Base-by-base conservation (phyloP, 1,140 invertebrate genomes). In the Drosophila melanica region DNA sequence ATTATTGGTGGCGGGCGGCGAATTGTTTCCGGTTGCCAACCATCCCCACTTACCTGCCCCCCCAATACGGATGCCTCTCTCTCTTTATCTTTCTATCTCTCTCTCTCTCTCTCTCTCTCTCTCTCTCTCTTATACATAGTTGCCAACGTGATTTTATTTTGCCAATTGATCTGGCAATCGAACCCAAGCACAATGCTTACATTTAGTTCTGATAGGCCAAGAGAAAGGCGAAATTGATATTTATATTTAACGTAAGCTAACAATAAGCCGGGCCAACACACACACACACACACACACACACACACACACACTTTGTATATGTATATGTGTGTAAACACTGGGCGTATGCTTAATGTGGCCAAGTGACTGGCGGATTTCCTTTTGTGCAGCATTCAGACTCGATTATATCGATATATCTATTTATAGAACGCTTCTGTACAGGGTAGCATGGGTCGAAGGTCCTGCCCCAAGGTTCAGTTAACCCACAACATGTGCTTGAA, bases 121-220 rank as follows among this genome's bases (percentile, higher is more conserved):
- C 10, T 12, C n/a, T 4, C 20, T n/a, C 6, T 10, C 7, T 45
- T 14, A n/a, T 70, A 77, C 58, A 81, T 79, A 87, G 75, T 66
- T 82, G 70, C 59, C 47, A 74, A 67, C 74, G 62, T 81, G 70
- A 82, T 82, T 77, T 74, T 78, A 79, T 76, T 84, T 86, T 71
- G 79, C 64, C 82, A 82, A 86, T 87, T 86, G 82, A 86, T 87
- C 82, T 79, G 82, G 79, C 79, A 86, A 86, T 89, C 79, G 75
- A 67, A 33, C 14, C 55, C 54, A 67, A 47, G 47, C 58, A 73
- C 79, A 60, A 70, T 59, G 62, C 82, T 72, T 59, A 57, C 75
- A 89, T 86, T 86, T 86, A 82, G 82, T 87, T 84, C 57, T 73
- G 70, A 68, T 60, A 60, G 81, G 44, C 55, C 71, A 39, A 69